These are phyloP conservation scores for Gracilinanus agilis DNA, from an alignment of 2,113 vertebrate genomes.

Conservation along the genomic window DNA sequence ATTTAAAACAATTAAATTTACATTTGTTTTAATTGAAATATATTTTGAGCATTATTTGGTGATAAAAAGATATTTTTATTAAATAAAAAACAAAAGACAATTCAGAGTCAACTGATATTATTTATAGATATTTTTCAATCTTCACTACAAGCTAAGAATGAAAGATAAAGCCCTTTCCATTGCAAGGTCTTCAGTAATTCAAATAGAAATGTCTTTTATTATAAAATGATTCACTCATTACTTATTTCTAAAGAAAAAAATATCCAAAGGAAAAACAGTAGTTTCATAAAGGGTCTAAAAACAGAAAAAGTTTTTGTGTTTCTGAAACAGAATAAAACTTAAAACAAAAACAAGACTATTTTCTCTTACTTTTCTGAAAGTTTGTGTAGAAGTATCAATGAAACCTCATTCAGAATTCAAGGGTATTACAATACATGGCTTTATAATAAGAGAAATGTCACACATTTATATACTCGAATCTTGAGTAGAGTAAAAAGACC, in stretches of 20 bases:
- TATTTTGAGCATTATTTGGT: background rate
- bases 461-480: background rate
- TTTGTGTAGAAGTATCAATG: background rate
- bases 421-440: background rate
- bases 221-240: background rate
- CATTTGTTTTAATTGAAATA: background rate
- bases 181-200: background rate
- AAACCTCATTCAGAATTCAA: background rate
- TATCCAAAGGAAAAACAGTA: background rate
- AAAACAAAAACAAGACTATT: background rate
- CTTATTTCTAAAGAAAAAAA: background rate
- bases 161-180: background rate
- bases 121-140: background rate
- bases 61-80: no score
- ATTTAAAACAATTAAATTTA: background rate
- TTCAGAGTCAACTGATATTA: background rate
- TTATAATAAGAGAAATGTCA: background rate
- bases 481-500: conserved; percentile 3
- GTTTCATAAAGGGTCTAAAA: background rate
- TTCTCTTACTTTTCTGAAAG: background rate
- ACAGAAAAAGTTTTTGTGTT: background rate
- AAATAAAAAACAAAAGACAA: background rate
- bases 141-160: no score
- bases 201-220: background rate
- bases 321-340: conserved; percentile 10